Evolutionary conservation across 2,797 vertebrate genomes (phyloP), one percentile per base, ranked within the genome.

Genomic region (Halcyon chelicuti): DNA sequence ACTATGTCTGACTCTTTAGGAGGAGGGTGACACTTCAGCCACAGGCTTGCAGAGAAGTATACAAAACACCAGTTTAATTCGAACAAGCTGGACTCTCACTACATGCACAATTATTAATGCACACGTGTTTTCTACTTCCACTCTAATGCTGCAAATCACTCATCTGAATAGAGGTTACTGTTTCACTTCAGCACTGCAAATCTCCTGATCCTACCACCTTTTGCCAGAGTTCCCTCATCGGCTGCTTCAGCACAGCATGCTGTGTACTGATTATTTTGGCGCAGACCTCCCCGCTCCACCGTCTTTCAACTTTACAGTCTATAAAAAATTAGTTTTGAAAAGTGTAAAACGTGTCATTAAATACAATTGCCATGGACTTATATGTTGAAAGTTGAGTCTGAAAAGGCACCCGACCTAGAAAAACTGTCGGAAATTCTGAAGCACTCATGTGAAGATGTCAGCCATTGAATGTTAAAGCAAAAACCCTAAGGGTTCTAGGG

Each of bases 181-280:
- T 94, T 93, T 29, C 58, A 31, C 40, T 91, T 87, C 61, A 77
- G 84, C 57, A 52, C 49, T n/a, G 35, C 75, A 86, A 82, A 94
- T 77, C 94, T 89, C 93, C 77, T 42, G 54, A 95, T 77, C 61
- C 78, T 19, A 3, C 49, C 14, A 54, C 79, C 78, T 74, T 62
- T 47, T 82, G 89, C 75, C 72, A 66, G 42, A 57, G 72, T 11
- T 65, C 75, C 57, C 85, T 52, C 68, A 5, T 1, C 22, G 40
- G 67, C 75, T 17, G 23, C 71, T 68, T 52, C 60, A 40, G 62
- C 42, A 42, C 68, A 74, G 92, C 61, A 8, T 10, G 12, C 5
- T 67, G 57, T 26, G 46, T 42, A 28, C 44, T 14, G 87, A 58
- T 75, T 83, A 29, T 37, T 83, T 62, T 51, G 75, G 68, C 61